Evolutionary conservation across 2,797 vertebrate species (phyloP), one percentile per base, ranked within the genome.

Genomic region (Aulostomus chinensis): DNA sequence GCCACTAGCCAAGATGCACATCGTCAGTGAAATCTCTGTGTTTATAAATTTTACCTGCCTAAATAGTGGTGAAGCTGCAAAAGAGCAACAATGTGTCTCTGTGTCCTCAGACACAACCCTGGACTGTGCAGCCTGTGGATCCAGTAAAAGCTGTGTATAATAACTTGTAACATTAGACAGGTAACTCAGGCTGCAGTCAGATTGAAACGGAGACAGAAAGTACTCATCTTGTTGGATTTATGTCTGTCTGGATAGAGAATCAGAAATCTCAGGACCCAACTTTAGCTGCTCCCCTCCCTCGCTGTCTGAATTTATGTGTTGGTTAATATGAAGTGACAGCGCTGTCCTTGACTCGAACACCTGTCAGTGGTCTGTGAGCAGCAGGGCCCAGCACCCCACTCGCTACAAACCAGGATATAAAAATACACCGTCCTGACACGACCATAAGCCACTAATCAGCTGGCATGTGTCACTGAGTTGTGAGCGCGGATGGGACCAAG

Each of bases 271-370:
- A 86, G 69, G 78, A 60, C 63, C 73, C 64, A 76, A 68, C 58
- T 67, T 76, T 37, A 71, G 66, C 68, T 58, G 47, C 47, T 56
- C 33, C 34, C 36, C 47, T 61, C 35, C 69, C 69, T 67, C 62
- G 70, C 64, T 67, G 68, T 76, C 58, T 51, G 42, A 76, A 86
- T 85, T 69, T 83, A 85, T 83, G 77, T 85, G 83, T 88, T 72
- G 78, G 83, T 83, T 89, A 86, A 89, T 88, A 57, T 69, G 68
- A 85, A 83, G 78, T 83, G 88, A 90, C 90, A 87, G 82, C 47
- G 13, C 12, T 62, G 80, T 86, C 86, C 88, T 89, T 87, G 83
- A 82, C 80, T 85, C 65, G 43, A 63, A 83, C 83, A 86, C 81
- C 82, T 90, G 85, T 85, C 89, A 88, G 73, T 73, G 75, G 78